Base-by-base conservation (phyloP, 2,888 invertebrate genomes). In the Tromatobia lineatoria region DNA sequence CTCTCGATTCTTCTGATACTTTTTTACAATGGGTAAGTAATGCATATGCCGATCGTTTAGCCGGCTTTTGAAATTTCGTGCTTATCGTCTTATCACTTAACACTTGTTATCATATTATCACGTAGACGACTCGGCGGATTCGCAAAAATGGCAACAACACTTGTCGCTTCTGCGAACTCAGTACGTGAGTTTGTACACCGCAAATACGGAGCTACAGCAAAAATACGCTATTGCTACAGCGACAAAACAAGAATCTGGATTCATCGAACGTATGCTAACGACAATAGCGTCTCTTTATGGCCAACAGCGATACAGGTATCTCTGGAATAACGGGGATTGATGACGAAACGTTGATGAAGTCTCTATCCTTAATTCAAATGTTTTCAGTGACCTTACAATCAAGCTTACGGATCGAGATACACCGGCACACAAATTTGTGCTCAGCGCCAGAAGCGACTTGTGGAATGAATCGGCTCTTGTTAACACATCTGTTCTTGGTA, bases 371-470 rank as follows among this genome's bases (percentile, higher is more conserved):
- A 0, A 7, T 34, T 59, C 38, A 23, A n/a, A 71, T 38, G 57
- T 38, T 85, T 93, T 73, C 91, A 96, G 98, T 87, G 99, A 99
- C 94, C 95, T 99, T 85, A 95, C 94, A 77, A 96, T 99, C 73
- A 96, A 96, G 92, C 94, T 99, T 25, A 95, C 96, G 87, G 96
- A 96, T 89, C 96, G 96, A 91, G 95, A 95, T 52, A 95, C 98
- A 91, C 96, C 96, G 3, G 98, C 97, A 0, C 99, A 99, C 93
- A 97, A 97, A 94, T 97, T 99, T 94, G 97, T 99, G 11, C 94
- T 99, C 20, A 96, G 96, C 90, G 98, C 99, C 11, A 95, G 99
- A 25, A 98, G 98, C 70, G 97, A 97, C 93, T 96, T 96, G 90
- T 99, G 98, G 98, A 97, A 96, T 89, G 96, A 97, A 89, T 95